Percentiles rank a stretch among this genome's conserved stretches.
Evolutionary conservation across 2,113 vertebrate genomes (phyloP).

Genomic region (Cyanistes caeruleus): DNA sequence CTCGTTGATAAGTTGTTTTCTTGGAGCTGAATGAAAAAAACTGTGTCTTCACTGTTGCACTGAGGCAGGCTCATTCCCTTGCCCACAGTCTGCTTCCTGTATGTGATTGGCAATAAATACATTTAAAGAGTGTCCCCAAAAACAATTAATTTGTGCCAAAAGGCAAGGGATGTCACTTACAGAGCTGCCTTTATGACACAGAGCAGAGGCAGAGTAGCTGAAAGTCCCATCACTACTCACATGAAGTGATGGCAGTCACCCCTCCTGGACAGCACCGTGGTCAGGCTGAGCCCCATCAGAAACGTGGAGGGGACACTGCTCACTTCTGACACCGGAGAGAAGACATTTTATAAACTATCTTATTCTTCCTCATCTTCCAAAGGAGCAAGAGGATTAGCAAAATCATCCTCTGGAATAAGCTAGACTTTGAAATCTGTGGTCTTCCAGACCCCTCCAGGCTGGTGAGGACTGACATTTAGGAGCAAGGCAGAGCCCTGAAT

Average conservation of each 20-base stretch:
- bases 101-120: neutral
- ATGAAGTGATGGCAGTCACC: neutral
- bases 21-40: neutral
- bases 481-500: neutral
- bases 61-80: neutral
- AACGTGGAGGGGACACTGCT: accelerated
- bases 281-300: neutral
- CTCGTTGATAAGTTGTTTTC: neutral
- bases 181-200: neutral
- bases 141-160: neutral
- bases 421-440: neutral
- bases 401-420: neutral
- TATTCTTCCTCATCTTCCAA: neutral
- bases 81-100: neutral
- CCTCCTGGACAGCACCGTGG: neutral
- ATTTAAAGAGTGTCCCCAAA: neutral
- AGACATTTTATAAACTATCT: neutral
- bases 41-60: accelerated
- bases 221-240: neutral
- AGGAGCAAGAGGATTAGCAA: neutral
- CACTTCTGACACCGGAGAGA: neutral
- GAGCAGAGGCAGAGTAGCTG: neutral
- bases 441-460: neutral
- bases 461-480: neutral
- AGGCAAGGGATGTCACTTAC: neutral